phyloP scores from a whole-genome alignment of 2,888 invertebrate genomes.

The Horisme vitalbata region DNA sequence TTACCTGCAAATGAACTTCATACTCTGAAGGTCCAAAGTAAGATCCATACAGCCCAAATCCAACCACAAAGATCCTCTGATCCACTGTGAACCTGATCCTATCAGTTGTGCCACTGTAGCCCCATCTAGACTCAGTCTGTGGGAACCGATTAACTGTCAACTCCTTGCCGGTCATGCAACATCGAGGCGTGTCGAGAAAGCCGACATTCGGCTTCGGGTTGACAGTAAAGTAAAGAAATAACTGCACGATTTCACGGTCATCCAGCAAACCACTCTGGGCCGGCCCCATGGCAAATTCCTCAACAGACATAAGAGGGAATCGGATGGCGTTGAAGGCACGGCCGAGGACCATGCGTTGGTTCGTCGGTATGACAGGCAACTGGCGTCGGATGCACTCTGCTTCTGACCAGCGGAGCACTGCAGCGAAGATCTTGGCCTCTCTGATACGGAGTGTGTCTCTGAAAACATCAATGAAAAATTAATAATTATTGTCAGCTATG shows the following conservation, averaged over 20 bases:
- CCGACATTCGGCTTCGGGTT: conserved; percentile 90
- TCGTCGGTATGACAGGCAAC: conserved; percentile 85
- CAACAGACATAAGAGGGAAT: conserved; percentile 92
- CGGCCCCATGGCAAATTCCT: conserved; percentile 91
- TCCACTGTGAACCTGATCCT: conserved; percentile 92
- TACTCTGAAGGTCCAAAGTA: conserved; percentile 91
- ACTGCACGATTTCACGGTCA: conserved; percentile 89
- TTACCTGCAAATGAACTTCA: conserved; percentile 85
- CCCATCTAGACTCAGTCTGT: conserved; percentile 91
- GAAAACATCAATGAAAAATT: conserved; percentile 29
- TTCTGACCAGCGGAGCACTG: conserved; percentile 88
- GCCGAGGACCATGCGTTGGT: conserved; percentile 87
- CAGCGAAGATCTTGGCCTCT: conserved; percentile 90
- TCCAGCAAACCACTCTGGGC: conserved; percentile 89
- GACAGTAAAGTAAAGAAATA: conserved; percentile 87
- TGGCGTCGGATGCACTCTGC: conserved; percentile 88
- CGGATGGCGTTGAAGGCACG: conserved; percentile 88
- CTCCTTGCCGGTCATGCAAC: conserved; percentile 91
- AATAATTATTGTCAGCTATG: too few relatives aligned
- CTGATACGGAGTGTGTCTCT: conserved; percentile 90
- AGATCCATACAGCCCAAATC: conserved; percentile 93
- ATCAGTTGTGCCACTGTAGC: conserved; percentile 92
- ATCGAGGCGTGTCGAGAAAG: conserved; percentile 88
- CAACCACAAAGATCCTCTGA: conserved; percentile 90
- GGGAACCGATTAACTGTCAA: conserved; percentile 88